Base-by-base conservation (phyloP, 2,888 invertebrate genomes). In the Drosophila flavopinicola region DNA sequence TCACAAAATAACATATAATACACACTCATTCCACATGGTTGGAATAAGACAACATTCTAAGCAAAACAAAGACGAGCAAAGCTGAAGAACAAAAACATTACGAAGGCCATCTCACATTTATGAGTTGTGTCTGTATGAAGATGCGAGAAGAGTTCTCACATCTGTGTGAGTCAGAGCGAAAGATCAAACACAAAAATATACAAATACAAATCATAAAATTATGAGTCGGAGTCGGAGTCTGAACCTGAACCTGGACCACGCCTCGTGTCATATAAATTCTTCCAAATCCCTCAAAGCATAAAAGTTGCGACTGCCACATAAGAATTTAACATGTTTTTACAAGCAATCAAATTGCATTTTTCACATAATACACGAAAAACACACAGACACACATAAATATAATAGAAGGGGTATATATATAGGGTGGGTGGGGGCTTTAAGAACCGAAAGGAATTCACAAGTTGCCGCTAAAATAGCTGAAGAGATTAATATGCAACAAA, bases 291-390 rank as follows among this genome's bases (percentile, higher is more conserved):
- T n/a, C n/a, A 48, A 39, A 70, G 60, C 82, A 85, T 84, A 72
- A 82, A 83, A 71, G 53, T 53, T 60, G 52, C 51, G 53, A 29
- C 47, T 53, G 70, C 60, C 68, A 76, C 75, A 78, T 71, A 73
- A 78, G 87, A 78, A 80, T 75, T 76, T 76, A 76, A 85, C 82
- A 82, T 88, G 87, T 88, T 88, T 88, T 87, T 87, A 89, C 87
- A 88, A 87, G 78, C 86, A 82, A 88, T 89, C 88, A 89, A 89
- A 89, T 88, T 85, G 88, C 88, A 88, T 89, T 88, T 89, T 87
- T 88, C 89, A 89, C 89, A 88, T 88, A 80, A 83, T 86, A 80
- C 75, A 65, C 53, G 37, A 32, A 44, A 52, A 29, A 13, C 13
- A 41, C 23, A 59, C 33, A 29, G 38, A 52, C 20, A 29, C 7